Evolutionary conservation across 2,888 invertebrate genomes (phyloP), one percentile per base, ranked within the genome.

Genomic region (Scelioninae gen. 2): DNA sequence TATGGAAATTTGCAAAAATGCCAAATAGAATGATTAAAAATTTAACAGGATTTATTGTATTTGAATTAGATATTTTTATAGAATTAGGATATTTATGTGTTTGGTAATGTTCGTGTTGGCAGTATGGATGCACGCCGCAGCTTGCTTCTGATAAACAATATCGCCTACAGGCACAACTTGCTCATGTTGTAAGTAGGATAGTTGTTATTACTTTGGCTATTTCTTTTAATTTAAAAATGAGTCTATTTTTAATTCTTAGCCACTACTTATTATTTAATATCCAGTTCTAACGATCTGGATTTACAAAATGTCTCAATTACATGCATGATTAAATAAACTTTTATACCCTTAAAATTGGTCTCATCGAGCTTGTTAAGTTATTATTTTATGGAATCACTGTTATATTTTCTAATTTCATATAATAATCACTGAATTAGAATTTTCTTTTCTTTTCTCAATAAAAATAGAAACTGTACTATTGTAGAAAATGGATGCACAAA

Each of bases 121-220:
- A 88, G 88, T 87, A 86, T 88, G 87, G 87, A 85, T 86, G 87
- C 91, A 88, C 90, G 91, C 85, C 89, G 91, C 87, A 90, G 90
- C 87, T 89, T 92, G 88, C 90, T 92, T 89, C 89, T 90, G 88
- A 89, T 92, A 88, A 92, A 91, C 90, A 90, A 89, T 88, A 89
- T 91, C 89, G 90, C 90, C 87, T 90, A 89, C 87, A 89, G 90
- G 87, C 91, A 91, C 88, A 89, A 91, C 87, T 90, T 91, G 87
- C 88, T 90, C 87, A 87, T 90, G 86, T 88, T 91, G 91, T 91
- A 90, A 91, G 91, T 91, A 91, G 87, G 80, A 83, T 84, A 85
- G 84, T 80, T 67, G 76, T 78, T 83, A 80, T 81, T 80, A 73
- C 74, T 77, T 71, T 74, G 73, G 74, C 67, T 76, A 31, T 63